A percentile compares a stretch with the other conserved stretches of the same genome.
Evolutionary conservation across 2,797 vertebrate species (phyloP).

Genomic region (Notoglanidium macrostoma): DNA sequence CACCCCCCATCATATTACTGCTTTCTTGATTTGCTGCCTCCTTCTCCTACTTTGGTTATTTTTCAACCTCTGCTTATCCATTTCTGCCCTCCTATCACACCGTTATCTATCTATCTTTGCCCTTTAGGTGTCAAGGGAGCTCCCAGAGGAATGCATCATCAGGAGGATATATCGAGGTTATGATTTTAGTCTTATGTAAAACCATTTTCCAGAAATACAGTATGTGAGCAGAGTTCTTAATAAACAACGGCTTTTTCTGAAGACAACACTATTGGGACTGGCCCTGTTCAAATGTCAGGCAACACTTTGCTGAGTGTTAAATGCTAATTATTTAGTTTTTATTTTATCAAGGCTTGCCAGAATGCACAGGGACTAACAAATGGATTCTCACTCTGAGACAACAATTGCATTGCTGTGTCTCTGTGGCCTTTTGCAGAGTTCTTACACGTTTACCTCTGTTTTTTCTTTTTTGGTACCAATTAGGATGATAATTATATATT

Average conservation of each 20-base stretch:
- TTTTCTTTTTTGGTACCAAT: constrained; percentile 31
- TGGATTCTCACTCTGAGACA: background rate
- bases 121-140: background rate
- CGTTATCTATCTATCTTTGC: background rate
- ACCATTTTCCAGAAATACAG: background rate
- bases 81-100: background rate
- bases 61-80: constrained; percentile 27
- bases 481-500: constrained; percentile 42
- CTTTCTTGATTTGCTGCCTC: constrained; percentile 37
- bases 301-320: constrained; percentile 15
- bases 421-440: constrained; percentile 19
- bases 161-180: background rate
- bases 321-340: constrained; percentile 19
- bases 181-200: background rate
- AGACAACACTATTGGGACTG: background rate
- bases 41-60: constrained; percentile 38
- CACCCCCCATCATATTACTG: constrained; percentile 47
- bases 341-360: background rate
- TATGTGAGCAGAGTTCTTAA: background rate
- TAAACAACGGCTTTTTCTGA: constrained; percentile 1
- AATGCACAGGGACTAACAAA: constrained; percentile 6
- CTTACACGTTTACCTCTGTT: constrained; percentile 1
- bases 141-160: background rate
- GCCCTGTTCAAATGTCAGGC: constrained; percentile 28
- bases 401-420: constrained; percentile 2